Conservation (phyloP, 2,888 invertebrate species). For the Dicranocentrus wangi region DNA sequence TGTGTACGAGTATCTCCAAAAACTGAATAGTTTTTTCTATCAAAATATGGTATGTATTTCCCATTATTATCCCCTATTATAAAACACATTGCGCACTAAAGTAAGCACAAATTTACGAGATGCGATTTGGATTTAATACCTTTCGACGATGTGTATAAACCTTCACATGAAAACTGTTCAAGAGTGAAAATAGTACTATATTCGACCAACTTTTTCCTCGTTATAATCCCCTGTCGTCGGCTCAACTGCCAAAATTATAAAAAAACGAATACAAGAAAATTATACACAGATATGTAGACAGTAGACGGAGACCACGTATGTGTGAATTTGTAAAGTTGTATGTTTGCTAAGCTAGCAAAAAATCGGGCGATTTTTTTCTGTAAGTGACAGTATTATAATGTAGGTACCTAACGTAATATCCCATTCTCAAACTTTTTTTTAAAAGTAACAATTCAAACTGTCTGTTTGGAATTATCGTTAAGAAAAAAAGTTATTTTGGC, state of each 20-base stretch:
- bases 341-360: not conserved
- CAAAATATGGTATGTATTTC: not conserved
- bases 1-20: conserved; percentile 5
- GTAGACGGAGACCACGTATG: not conserved
- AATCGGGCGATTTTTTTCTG: too few species aligned
- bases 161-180: conserved; percentile 3
- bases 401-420: too few species aligned
- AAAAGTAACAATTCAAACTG: too few species aligned
- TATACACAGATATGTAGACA: too few species aligned
- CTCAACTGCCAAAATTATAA: not conserved
- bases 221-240: not conserved
- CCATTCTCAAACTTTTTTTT: too few species aligned
- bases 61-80: too few species aligned
- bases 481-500: too few species aligned
- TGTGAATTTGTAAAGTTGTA: conserved; percentile 10
- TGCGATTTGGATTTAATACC: not conserved
- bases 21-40: not conserved
- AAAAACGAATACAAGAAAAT: too few species aligned
- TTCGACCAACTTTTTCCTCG: not conserved
- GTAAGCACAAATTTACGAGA: not conserved
- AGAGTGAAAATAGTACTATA: not conserved
- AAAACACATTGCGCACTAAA: too few species aligned
- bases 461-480: too few species aligned
- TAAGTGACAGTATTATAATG: too few species aligned
- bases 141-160: not conserved